Percentiles rank a stretch among this genome's conserved stretches.
Conservation (phyloP, 2,797 vertebrate species). For the Sebastes itinus region DNA sequence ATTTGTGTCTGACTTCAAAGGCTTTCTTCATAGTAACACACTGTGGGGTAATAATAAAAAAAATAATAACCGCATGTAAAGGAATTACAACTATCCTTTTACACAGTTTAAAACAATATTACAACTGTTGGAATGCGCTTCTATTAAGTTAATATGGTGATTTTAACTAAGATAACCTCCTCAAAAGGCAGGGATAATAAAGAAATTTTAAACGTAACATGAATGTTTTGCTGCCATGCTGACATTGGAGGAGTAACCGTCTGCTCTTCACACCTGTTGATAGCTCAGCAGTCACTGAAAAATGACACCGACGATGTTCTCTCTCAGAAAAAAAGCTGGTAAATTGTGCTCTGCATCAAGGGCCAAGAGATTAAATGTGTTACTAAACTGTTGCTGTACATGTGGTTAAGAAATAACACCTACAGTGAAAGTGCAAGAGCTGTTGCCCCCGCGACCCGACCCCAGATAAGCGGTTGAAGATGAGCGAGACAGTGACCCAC, state of each 20-base stretch:
- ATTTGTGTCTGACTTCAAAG: constrained; percentile 19
- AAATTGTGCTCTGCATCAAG: background rate
- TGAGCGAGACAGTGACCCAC: too few species aligned
- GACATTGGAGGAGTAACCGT: constrained; percentile 1
- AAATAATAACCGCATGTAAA: background rate
- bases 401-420: background rate
- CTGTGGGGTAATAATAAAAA: background rate
- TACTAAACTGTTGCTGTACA: background rate
- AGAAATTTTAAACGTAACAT: background rate
- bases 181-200: background rate
- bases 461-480: too few species aligned
- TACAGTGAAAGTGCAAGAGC: too few species aligned
- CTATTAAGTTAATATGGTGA: background rate
- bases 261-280: constrained; percentile 64
- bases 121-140: background rate
- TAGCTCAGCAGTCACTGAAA: constrained; percentile 22
- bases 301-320: background rate
- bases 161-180: background rate
- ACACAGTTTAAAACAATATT: background rate
- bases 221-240: background rate
- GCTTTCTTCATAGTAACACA: background rate
- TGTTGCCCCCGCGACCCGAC: too few species aligned
- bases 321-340: background rate
- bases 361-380: background rate
- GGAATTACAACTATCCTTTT: background rate